Base-by-base conservation (phyloP, 2,113 vertebrate species). In the Mustela lutreola region DNA sequence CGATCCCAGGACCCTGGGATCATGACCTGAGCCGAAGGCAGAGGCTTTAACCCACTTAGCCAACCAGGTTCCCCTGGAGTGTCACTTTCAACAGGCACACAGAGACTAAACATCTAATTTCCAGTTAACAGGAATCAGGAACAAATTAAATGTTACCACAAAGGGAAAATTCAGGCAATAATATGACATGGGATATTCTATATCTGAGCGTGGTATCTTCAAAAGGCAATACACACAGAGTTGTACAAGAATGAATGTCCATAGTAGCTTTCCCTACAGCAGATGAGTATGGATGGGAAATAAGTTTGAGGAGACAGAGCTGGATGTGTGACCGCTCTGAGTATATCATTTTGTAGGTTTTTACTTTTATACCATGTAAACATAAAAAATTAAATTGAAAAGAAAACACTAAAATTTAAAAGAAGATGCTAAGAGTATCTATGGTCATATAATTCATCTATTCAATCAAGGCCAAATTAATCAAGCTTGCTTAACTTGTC, bases 391-490 rank as follows among this genome's bases (percentile, higher is more conserved):
- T 71, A 93, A 92, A 67, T 3, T 75, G 19, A 91, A 83, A 95
- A 70, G 28, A 56, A 76, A 91, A 81, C 93, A 39, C 33, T 21
- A 78, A 80, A 91, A 88, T 33, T n/a, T 9, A 67, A 84, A 89
- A 86, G 2, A 89, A 82, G 3, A 81, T 24, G 22, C 45, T 58
- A 22, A 83, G 91, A 91, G 21, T 56, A 93, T 63, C 45, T 91
- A 85, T 21, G n/a, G 19, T 78, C 22, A 81, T 26, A 36, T 42
- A 62, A 89, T 53, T 86, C 22, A 7, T 85, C 50, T 82, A 28
- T 82, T 79, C 45, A 78, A 45, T 76, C 65, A 93, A 96, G 85
- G 10, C 5, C 36, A 86, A 88, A 95, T 93, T 91, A 96, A 76
- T 83, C 28, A 85, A 89, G 63, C 24, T 75, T 63, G 19, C 73